phyloP scores from a whole-genome alignment of 2,797 vertebrate genomes.

The Microctenopoma steveboyesi region DNA sequence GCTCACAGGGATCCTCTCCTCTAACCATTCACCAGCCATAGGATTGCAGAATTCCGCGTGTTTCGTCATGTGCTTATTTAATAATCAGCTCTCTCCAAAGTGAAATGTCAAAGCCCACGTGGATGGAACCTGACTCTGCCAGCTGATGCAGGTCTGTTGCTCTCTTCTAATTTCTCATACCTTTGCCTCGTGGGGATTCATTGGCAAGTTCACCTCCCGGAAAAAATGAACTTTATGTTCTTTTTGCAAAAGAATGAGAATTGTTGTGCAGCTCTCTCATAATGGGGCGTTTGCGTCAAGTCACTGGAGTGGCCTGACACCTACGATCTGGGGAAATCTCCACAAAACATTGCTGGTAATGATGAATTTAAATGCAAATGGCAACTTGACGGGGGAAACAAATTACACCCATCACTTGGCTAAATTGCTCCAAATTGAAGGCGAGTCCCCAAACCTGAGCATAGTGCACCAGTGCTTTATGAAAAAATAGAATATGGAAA shows the following conservation, averaged over 20 bases:
- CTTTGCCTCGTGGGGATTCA: constrained; percentile 7
- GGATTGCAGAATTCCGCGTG: background rate
- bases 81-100: constrained; percentile 8
- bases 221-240: constrained; percentile 14
- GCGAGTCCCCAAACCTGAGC: constrained; percentile 63
- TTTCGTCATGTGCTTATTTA: constrained; percentile 7
- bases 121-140: background rate
- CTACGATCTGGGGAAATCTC: constrained; percentile 74
- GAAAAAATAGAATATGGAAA: constrained; percentile 60
- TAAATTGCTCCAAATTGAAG: constrained; percentile 77
- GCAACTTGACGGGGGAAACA: constrained; percentile 70
- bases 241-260: constrained; percentile 36
- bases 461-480: constrained; percentile 55
- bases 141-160: constrained; percentile 16
- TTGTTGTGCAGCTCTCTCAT: constrained; percentile 34
- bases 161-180: constrained; percentile 10
- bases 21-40: background rate
- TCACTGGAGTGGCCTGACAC: constrained; percentile 59
- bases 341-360: constrained; percentile 70
- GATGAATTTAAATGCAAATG: constrained; percentile 80
- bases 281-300: constrained; percentile 42
- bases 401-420: constrained; percentile 76
- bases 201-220: background rate
- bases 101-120: background rate
- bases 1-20: background rate